phyloP scores from a whole-genome alignment of 2,113 vertebrate species.

The Aegithalos caudatus region DNA sequence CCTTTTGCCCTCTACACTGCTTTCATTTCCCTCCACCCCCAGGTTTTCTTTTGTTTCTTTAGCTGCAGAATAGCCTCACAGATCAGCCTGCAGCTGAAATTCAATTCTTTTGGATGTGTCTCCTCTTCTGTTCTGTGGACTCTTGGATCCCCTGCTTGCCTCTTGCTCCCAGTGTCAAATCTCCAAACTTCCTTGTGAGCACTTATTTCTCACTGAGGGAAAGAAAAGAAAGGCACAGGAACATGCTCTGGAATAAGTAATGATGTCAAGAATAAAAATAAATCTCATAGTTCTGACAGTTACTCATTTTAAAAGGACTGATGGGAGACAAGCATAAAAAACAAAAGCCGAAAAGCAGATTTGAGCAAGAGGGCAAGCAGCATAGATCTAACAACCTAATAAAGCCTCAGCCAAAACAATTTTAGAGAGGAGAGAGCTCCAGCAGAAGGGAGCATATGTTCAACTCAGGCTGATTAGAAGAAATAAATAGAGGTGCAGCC shows the following conservation, averaged over 20 bases:
- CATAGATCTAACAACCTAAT: constrained; percentile 63
- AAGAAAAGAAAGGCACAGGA: constrained; percentile 39
- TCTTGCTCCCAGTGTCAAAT: neutral
- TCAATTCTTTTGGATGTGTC: neutral
- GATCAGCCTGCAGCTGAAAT: neutral
- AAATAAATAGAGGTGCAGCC: constrained; percentile 60
- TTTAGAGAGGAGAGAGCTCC: constrained; percentile 35
- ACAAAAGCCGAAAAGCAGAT: constrained; percentile 69
- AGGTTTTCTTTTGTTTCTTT: constrained; percentile 12
- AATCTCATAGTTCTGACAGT: constrained; percentile 68
- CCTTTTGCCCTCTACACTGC: neutral
- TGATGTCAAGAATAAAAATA: constrained; percentile 76
- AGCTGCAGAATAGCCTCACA: neutral
- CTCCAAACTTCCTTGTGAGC: constrained; percentile 30
- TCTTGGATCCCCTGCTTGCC: neutral
- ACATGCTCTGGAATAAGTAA: constrained; percentile 60
- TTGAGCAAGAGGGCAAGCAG: constrained; percentile 55
- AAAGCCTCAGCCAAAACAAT: constrained; percentile 66
- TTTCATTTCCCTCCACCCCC: neutral
- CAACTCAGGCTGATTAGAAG: constrained; percentile 57
- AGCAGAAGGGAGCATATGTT: neutral
- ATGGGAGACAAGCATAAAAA: constrained; percentile 73
- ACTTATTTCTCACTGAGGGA: constrained; percentile 11
- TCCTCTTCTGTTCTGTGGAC: neutral
- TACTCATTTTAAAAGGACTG: constrained; percentile 66